Evolutionary conservation across 2,888 invertebrate species (phyloP), one percentile per base, ranked within the genome.

Genomic region (Yponomeuta sedellus): DNA sequence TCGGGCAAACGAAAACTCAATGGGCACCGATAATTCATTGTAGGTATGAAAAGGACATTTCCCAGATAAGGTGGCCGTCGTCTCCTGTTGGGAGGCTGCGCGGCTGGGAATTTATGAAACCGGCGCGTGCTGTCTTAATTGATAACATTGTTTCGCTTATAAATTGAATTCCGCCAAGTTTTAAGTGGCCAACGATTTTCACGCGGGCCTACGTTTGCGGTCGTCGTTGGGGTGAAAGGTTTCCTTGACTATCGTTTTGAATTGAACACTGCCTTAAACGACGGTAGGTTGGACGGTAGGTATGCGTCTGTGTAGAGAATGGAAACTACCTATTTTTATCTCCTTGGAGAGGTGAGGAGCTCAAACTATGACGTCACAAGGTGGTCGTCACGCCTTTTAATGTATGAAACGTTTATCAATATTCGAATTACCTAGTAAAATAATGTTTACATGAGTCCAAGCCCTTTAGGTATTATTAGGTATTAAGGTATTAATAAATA

Each of bases 1-100:
- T 52, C 44, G 77, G 77, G 70, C 75, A 74, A 76, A 79, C 80
- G 82, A 86, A 85, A 86, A 84, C 87, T 86, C 86, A 88, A 83
- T 86, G 83, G 83, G 80, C 79, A 80, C 78, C 81, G 80, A 83
- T 85, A 84, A 44, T 28, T 63, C 63, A 63, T 22, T 62, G 62
- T 62, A 57, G 22, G 67, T 70, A 78, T 77, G 78, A 81, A 81
- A 81, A 81, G 78, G 81, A 82, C 78, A 81, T 82, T 81, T 81
- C 74, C 74, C 76, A 78, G 77, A 74, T 72, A 72, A 71, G 22
- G 10, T 25, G 52, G 62, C 20, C 65, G 20, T 71, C 68, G 65
- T 71, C 71, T 74, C 73, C 73, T 71, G 71, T 69, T 16, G 12
- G 44, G 34, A 34, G 34, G 44, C 44, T 52, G 68, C 72, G 71